Percentiles rank a stretch among this genome's conserved stretches.
Conservation (phyloP, 2,888 invertebrate genomes). For the Syritta pipiens region DNA sequence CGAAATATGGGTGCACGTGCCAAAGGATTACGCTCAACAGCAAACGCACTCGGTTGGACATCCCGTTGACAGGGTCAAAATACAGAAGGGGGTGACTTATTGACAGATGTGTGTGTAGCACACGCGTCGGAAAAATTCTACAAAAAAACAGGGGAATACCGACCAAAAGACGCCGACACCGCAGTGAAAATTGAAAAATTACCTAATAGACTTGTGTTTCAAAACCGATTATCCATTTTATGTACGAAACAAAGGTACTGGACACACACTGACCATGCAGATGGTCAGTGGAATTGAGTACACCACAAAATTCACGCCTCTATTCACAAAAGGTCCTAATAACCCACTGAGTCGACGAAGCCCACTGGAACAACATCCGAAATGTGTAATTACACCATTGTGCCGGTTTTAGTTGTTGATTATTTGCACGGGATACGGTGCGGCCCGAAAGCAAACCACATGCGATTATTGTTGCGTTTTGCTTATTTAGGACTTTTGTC, state of each 20-base stretch:
- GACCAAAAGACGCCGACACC: constrained; percentile 8
- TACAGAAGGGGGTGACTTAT: constrained; percentile 63
- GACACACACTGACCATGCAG: constrained; percentile 31
- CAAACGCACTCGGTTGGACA: constrained; percentile 46
- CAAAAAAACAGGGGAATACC: constrained; percentile 1
- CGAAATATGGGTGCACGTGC: constrained; percentile 58
- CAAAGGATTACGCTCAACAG: constrained; percentile 52
- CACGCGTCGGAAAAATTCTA: neutral
- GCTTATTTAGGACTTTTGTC: neutral
- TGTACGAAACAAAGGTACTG: constrained; percentile 35
- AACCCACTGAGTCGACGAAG: constrained; percentile 27
- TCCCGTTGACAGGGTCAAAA: constrained; percentile 65
- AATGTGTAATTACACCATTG: constrained; percentile 60
- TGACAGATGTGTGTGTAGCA: constrained; percentile 52
- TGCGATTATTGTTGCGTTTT: neutral
- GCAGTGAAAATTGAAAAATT: constrained; percentile 13
- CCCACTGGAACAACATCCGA: constrained; percentile 32
- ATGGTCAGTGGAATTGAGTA: constrained; percentile 16
- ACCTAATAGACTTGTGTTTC: constrained; percentile 28
- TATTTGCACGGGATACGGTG: constrained; percentile 34
- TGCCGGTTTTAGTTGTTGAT: constrained; percentile 35
- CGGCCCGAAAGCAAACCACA: neutral
- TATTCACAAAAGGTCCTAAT: constrained; percentile 56
- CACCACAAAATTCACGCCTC: constrained; percentile 51
- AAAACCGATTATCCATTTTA: constrained; percentile 61